These are phyloP conservation scores for Tichodroma muraria DNA, from an alignment of 2,113 vertebrate species.

Conservation along the genomic window DNA sequence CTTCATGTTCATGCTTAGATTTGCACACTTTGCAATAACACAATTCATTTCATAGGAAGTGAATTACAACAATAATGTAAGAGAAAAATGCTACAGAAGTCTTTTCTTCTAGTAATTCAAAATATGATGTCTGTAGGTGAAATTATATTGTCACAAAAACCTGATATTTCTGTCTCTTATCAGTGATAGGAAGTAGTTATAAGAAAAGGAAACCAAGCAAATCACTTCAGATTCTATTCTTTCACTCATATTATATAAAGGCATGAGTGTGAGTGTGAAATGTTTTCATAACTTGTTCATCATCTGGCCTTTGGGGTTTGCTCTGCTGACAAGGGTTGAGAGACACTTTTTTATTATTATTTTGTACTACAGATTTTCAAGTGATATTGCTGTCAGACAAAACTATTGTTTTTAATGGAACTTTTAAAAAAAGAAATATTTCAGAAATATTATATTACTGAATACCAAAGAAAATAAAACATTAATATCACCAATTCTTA, in stretches of 20 bases:
- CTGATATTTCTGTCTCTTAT: conserved; percentile 7
- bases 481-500: not conserved
- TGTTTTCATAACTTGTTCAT: conserved; percentile 39
- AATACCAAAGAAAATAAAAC: not conserved
- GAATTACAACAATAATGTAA: not conserved
- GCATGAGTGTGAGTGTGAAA: not conserved
- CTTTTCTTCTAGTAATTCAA: not conserved
- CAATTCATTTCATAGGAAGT: not conserved
- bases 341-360: conserved; percentile 5
- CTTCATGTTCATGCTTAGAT: not conserved
- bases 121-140: conserved; percentile 40
- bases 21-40: not conserved
- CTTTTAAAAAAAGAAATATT: not conserved
- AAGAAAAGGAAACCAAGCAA: not conserved
- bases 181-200: not conserved
- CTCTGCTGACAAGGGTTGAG: conserved; percentile 3
- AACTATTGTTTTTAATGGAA: not conserved
- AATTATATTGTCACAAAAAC: conserved; percentile 23
- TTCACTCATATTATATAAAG: conserved; percentile 11
- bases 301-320: not conserved
- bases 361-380: not conserved
- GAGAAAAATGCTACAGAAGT: not conserved
- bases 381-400: not conserved
- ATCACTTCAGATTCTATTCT: conserved; percentile 18
- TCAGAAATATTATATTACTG: not conserved